Conservation (phyloP, 2,113 vertebrate genomes). For the Protobothrops flavoviridis region DNA sequence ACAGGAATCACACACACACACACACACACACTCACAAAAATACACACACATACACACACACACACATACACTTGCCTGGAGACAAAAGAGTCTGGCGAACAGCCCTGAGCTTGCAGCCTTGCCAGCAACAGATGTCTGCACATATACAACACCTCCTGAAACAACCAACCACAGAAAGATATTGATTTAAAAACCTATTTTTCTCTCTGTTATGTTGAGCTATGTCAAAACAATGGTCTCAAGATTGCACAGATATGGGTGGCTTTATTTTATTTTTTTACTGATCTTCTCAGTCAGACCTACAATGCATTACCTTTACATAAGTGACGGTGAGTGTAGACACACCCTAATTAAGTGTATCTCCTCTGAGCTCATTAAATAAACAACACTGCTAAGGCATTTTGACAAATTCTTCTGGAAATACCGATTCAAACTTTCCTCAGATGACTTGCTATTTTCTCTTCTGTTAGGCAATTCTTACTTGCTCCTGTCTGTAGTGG, state of each 20-base stretch:
- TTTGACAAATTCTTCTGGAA: not conserved
- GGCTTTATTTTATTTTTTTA: slow-evolving; percentile 28
- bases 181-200: slow-evolving; percentile 55
- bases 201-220: slow-evolving; percentile 39
- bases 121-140: slow-evolving; percentile 67
- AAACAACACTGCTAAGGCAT: slow-evolving; percentile 2
- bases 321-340: not conserved
- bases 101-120: slow-evolving; percentile 25
- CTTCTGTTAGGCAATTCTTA: not conserved
- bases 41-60: slow-evolving; percentile 65
- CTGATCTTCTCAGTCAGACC: slow-evolving; percentile 39
- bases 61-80: slow-evolving; percentile 44
- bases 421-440: not conserved
- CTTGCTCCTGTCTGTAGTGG: not conserved
- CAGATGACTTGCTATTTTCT: not conserved
- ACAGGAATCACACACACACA: slow-evolving; percentile 60
- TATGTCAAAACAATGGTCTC: slow-evolving; percentile 35
- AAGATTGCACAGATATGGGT: slow-evolving; percentile 20
- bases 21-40: slow-evolving; percentile 38
- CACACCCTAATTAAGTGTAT: slow-evolving; percentile 5
- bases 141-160: slow-evolving; percentile 64
- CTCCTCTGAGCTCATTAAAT: not conserved
- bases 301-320: not conserved
- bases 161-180: slow-evolving; percentile 59
- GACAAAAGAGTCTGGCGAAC: slow-evolving; percentile 53